Evolutionary conservation across 2,888 invertebrate species (phyloP), one percentile per base, ranked within the genome.

Genomic region (Cephus nigrinus): DNA sequence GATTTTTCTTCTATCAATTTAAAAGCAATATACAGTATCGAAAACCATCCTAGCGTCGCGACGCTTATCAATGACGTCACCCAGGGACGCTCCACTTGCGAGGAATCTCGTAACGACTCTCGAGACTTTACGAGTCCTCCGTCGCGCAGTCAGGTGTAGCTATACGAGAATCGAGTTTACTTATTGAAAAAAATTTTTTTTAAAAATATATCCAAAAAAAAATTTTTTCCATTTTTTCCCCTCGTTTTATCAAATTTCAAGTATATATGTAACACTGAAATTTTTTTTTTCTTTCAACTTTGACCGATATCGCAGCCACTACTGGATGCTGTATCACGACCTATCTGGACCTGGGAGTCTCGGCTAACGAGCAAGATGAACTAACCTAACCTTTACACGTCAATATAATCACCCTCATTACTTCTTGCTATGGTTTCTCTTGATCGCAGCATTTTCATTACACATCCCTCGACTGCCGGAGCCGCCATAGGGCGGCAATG

Each of bases 281-380:
- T 4, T 12, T 15, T 40, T 36, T 4, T 15, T 1, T 4, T 0
- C 15, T 40, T 40, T 4, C 0, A 40, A 15, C 40, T 40, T 15
- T 12, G 40, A 5, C 15, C 5, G 5, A 40, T 15, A 0, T 23
- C 40, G 0, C 40, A 5, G 40, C 15, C 40, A 40, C 5, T 23
- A 0, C 23, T 15, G 40, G 0, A 2, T 2, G 0, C 40, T 5
- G 15, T 23, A 0, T 4, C 3, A 12, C 0, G 3, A 3, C 35
- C 35, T 11, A 3, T 1, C 12, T 23, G 2, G 9, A 55, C 55
- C 55, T 2, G 0, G 23, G 2, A 23, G 0, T 23, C 23, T 55
- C 23, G 0, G 55, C 23, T 23, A 55, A 55, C 55, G 23, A 55
- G 2, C 9, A 15, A 9, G 9, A 9, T 23, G 40, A 15, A 40